Evolutionary conservation across 2,113 vertebrate species (phyloP).

Genomic region (Pipra filicauda): DNA sequence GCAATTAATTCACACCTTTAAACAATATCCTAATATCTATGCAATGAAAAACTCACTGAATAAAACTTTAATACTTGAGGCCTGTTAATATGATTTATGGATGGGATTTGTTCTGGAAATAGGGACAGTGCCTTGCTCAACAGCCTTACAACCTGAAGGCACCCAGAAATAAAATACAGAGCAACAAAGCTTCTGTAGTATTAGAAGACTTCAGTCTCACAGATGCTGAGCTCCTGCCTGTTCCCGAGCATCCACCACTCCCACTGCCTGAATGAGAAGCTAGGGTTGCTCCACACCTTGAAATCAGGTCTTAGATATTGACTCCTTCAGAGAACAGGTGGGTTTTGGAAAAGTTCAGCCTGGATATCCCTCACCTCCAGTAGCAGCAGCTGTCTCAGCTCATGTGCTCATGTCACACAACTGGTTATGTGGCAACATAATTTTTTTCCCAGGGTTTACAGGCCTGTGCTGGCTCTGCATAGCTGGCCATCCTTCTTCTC

Average conservation of each 20-base stretch:
- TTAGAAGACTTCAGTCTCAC: not conserved
- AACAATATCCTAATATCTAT: not conserved
- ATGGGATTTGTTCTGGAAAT: not conserved
- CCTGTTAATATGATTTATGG: not conserved
- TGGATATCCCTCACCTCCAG: not conserved
- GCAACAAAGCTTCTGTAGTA: not conserved
- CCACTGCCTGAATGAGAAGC: not conserved
- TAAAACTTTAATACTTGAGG: not conserved
- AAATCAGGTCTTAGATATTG: not conserved
- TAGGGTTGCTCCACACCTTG: not conserved
- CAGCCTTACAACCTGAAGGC: not conserved
- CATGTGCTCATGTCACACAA: fast-evolving
- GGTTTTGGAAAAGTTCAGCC: not conserved
- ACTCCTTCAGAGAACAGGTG: not conserved
- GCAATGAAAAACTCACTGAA: not conserved
- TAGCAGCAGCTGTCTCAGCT: not conserved
- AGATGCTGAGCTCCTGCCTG: not conserved
- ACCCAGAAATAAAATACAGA: not conserved
- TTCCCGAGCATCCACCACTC: fast-evolving
- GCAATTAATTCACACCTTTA: not conserved
- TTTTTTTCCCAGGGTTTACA: not conserved
- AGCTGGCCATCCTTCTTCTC: not conserved
- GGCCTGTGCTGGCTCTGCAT: not conserved
- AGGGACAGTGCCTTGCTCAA: not conserved
- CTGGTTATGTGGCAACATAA: not conserved